phyloP scores from a whole-genome alignment of 2,797 vertebrate species.

The Hemitrygon akajei region DNA sequence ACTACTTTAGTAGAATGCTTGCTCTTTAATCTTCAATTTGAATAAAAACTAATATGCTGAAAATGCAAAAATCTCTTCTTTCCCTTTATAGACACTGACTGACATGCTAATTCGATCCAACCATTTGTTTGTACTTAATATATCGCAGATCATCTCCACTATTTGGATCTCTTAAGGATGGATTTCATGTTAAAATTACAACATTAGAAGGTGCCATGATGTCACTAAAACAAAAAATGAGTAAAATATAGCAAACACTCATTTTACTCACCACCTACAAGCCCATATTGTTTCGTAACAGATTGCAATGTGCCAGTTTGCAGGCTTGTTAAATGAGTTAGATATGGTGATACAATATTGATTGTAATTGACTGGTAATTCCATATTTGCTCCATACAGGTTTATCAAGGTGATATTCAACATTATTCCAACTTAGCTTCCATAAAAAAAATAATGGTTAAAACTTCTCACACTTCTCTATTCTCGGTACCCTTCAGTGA shows the following conservation, averaged over 20 bases:
- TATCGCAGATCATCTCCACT: neutral
- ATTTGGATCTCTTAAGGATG: neutral
- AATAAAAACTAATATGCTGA: neutral
- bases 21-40: neutral
- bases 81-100: neutral
- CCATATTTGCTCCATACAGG: neutral
- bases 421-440: neutral
- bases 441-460: neutral
- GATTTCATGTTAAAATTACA: neutral
- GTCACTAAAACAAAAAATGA: neutral
- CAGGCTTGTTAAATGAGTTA: neutral
- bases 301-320: neutral
- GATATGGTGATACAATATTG: neutral
- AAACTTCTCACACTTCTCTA: neutral
- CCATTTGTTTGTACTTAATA: neutral
- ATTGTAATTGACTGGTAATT: neutral
- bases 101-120: neutral
- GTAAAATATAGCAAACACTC: neutral
- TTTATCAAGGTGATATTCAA: neutral
- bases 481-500: neutral
- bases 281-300: neutral
- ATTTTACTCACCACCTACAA: neutral
- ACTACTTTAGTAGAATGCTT: neutral
- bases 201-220: neutral
- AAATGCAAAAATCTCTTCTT: neutral